Conservation (phyloP, 1,140 invertebrate genomes). For the Drosophila funebris region DNA sequence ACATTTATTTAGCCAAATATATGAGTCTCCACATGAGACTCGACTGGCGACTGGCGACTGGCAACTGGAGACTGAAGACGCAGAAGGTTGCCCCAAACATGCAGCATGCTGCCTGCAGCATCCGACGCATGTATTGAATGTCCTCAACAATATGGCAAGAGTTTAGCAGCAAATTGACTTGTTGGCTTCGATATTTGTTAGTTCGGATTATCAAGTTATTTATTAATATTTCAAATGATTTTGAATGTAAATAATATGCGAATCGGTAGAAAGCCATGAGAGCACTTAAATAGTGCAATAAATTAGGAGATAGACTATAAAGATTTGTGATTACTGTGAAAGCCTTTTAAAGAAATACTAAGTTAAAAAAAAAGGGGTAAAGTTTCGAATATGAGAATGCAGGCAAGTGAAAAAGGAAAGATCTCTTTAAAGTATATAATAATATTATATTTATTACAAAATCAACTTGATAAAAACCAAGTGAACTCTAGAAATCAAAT, state of each 20-base stretch:
- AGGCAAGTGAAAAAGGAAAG: too few species aligned
- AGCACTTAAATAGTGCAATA: not conserved
- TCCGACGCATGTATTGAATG: not conserved
- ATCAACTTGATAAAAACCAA: too few species aligned
- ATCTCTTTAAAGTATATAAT: too few species aligned
- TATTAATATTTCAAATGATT: constrained; percentile 8
- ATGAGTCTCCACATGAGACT: constrained; percentile 17
- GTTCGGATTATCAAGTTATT: constrained; percentile 16
- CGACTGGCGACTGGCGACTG: not conserved
- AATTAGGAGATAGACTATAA: not conserved
- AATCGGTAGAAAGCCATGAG: not conserved
- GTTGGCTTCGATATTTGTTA: not conserved
- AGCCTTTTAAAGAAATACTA: not conserved
- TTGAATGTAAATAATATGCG: not conserved
- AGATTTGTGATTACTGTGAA: not conserved
- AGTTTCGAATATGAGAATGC: too few species aligned
- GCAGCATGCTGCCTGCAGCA: not conserved
- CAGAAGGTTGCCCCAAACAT: not conserved
- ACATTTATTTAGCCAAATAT: constrained; percentile 58
- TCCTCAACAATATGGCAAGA: constrained; percentile 7
- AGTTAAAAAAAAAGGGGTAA: too few species aligned
- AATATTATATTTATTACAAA: too few species aligned
- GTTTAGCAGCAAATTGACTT: constrained; percentile 25
- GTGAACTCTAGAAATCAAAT: too few species aligned
- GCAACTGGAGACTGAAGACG: not conserved